These are phyloP conservation scores for Porites rus DNA, from an alignment of 92 coral and sea anemone genomes.

Conservation along the genomic window DNA sequence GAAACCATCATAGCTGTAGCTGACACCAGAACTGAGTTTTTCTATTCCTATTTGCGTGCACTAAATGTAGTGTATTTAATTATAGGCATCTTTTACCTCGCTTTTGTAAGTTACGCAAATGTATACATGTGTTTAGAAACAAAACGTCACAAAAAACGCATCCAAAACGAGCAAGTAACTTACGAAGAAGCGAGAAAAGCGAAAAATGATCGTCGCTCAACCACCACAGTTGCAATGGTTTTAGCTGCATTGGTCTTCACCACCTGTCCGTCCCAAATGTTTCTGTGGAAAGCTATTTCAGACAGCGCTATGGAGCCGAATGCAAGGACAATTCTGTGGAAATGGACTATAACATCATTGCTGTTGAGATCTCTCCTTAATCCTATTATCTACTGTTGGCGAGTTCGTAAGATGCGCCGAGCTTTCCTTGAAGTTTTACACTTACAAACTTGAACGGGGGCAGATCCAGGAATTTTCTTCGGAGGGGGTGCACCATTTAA, in stretches of 20 bases:
- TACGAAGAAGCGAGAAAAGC: not conserved
- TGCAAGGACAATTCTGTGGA: not conserved
- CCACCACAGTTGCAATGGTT: not conserved
- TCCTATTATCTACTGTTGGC: slow-evolving; percentile 20
- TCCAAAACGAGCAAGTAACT: slow-evolving; percentile 11
- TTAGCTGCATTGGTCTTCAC: not conserved
- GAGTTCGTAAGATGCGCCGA: not conserved
- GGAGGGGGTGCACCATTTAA: no score
- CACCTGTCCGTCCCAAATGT: not conserved
- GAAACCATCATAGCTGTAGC: not conserved
- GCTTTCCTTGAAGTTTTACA: slow-evolving; percentile 3
- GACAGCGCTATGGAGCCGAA: not conserved
- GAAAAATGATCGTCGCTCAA: not conserved
- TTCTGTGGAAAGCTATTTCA: not conserved
- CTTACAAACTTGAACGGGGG: not conserved
- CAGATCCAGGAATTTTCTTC: not conserved
- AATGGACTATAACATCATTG: not conserved
- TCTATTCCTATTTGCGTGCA: not conserved
- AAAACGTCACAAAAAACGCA: slow-evolving; percentile 13
- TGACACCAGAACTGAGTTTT: not conserved
- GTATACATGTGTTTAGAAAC: slow-evolving; percentile 15
- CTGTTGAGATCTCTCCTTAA: not conserved
- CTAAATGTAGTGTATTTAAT: not conserved
- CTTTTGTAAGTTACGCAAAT: not conserved
- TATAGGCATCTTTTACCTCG: not conserved